Conservation (phyloP, 2,113 vertebrate genomes). For the Daphoenositta chrysoptera region DNA sequence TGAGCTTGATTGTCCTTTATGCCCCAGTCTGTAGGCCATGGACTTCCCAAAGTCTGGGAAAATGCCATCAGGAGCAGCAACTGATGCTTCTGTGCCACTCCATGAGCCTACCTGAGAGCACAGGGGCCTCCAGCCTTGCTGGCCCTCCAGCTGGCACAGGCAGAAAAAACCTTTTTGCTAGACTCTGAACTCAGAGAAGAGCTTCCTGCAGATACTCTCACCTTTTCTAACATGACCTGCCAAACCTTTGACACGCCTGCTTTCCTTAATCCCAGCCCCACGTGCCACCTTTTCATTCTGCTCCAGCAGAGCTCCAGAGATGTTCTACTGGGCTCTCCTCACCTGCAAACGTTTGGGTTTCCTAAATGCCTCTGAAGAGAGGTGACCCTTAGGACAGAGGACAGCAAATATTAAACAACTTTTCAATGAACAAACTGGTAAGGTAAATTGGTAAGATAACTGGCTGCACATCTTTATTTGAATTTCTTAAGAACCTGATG, state of each 20-base stretch:
- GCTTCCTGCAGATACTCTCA: not conserved
- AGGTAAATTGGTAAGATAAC: not conserved
- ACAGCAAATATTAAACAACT: accelerated
- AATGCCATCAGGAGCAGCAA: not conserved
- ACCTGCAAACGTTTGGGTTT: not conserved
- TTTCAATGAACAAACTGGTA: not conserved
- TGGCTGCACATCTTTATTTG: not conserved
- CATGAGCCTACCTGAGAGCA: accelerated
- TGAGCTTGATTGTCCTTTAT: not conserved
- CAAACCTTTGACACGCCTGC: not conserved
- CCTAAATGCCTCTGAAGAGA: not conserved
- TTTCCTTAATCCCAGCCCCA: not conserved
- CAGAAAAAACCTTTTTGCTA: not conserved
- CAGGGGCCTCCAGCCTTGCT: not conserved
- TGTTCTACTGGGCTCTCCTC: not conserved
- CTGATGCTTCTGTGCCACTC: not conserved
- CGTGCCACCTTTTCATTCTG: not conserved
- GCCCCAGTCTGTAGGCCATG: not conserved
- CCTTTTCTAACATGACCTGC: not conserved
- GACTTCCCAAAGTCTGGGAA: not conserved
- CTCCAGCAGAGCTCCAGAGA: not conserved
- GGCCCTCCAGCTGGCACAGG: not conserved
- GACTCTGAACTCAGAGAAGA: not conserved
- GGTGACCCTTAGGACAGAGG: not conserved
- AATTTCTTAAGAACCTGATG: not conserved